Base-by-base conservation (phyloP, 2,113 vertebrate genomes). In the Monarcha castaneiventris region DNA sequence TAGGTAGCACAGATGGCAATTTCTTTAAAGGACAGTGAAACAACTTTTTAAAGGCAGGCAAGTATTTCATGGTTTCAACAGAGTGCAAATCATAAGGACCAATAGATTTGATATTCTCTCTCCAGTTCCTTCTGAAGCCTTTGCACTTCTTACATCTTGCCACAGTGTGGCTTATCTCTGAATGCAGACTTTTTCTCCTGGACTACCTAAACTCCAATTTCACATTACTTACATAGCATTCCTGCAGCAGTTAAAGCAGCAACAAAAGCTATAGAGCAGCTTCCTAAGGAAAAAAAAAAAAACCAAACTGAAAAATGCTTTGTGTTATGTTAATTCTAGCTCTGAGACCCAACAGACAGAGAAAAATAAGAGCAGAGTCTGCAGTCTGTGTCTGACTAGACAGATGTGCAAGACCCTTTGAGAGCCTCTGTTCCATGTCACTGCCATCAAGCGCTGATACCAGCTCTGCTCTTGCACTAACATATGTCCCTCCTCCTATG, bases 371-470 rank as follows among this genome's bases (percentile, higher is more conserved):
- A 68, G 84, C 61, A 74, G 52, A 69, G 16, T 3, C 68, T 87
- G 52, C 73, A 71, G 9, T 6, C 33, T 71, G 64, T 71, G 73
- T 17, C 64, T 48, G 48, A 44, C 52, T 48, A 48, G 67, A 39
- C n/a, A 93, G 69, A 84, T 32, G 64, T 68, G 69, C 25, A 51
- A 33, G 95, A 84, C 39, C 68, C 66, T 82, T 68, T 72, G 89
- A 89, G 84, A 94, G 41, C 66, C 64, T 64, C 69, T 84, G 86
- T n/a, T 95, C 62, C 81, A 11, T 59, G 66, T 89, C 94, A 92
- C 52, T 27, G 73, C 64, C 94, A 94, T 21, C 48, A 41, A 61
- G 84, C 73, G 30, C 32, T 30, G 77, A 37, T 7, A 92, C 11
- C 64, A 92, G 80, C 33, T 52, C 83, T 68, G 3, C 76, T 33